Base-by-base conservation (phyloP, 2,797 vertebrate genomes). In the Pteropus rufus region DNA sequence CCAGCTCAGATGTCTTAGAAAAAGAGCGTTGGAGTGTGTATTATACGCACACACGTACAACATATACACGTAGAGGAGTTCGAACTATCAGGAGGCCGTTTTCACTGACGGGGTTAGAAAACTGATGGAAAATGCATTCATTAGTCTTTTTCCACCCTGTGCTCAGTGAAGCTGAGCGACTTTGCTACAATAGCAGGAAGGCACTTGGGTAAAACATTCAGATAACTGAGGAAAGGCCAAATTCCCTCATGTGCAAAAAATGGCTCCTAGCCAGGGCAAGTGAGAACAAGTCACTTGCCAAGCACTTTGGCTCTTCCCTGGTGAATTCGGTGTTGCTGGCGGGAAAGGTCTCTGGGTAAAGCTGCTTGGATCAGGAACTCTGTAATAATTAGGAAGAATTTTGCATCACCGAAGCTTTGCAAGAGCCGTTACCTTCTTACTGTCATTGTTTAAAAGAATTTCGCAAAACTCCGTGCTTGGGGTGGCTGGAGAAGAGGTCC, bases 181-280 rank as follows among this genome's bases (percentile, higher is more conserved):
- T 98, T 98, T 97, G 98, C 97, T 98, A 98, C 98, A 98, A 98
- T 98, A 95, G 97, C 98, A 98, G 98, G 98, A 99, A 99, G 98
- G 98, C 98, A 98, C 98, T 98, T 98, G 94, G 98, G 98, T 98
- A 93, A 98, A 98, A 98, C 98, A 98, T 98, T 98, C 98, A 98
- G 98, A 98, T 97, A 98, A 98, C 97, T 58, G 97, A 99, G 98
- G 98, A 98, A 98, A 98, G 97, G 97, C 96, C 97, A 75, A 93
- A 72, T 96, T 98, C 98, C 98, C 98, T 98, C 98, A 94, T 98
- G 98, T 98, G 98, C 98, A 98, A 98, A 98, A 67, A 46, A 69
- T 97, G 98, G 98, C 98, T 97, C 82, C 95, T 49, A 93, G 98
- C 98, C 98, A 98, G 98, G 97, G 84, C 97, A 91, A 97, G 98